phyloP scores from a whole-genome alignment of 2,113 vertebrate species.

The Drymodes brunneopygia region DNA sequence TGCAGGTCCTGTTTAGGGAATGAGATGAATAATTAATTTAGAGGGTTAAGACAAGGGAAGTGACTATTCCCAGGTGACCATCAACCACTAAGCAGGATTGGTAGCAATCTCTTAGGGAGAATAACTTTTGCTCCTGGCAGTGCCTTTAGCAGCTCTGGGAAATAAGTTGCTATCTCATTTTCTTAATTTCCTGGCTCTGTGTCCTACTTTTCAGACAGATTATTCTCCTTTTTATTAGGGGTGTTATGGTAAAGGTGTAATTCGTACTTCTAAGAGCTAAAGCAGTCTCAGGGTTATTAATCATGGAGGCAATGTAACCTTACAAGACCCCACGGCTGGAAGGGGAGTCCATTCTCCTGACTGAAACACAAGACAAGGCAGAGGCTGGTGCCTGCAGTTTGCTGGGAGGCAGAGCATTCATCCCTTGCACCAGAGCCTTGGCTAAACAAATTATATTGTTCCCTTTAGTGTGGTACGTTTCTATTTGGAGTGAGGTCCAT shows the following conservation, averaged over 20 bases:
- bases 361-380: neutral
- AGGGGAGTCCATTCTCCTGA: fast-evolving
- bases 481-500: neutral
- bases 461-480: neutral
- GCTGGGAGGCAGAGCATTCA: neutral
- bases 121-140: neutral
- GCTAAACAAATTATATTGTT: neutral
- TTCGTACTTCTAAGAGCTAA: neutral
- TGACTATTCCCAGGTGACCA: neutral
- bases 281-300: neutral
- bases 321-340: neutral
- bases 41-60: neutral
- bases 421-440: neutral
- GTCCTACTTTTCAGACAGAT: neutral
- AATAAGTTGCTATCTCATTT: conserved; percentile 16
- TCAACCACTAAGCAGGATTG: neutral
- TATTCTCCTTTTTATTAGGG: neutral
- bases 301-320: neutral
- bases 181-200: conserved; percentile 27
- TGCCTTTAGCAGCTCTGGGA: neutral
- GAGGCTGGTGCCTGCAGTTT: neutral
- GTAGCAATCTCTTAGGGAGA: neutral
- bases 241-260: neutral
- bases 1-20: neutral
- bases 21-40: neutral